These are phyloP conservation scores for Dinoponera quadriceps DNA, from an alignment of 1,140 invertebrate genomes.

Conservation along the genomic window DNA sequence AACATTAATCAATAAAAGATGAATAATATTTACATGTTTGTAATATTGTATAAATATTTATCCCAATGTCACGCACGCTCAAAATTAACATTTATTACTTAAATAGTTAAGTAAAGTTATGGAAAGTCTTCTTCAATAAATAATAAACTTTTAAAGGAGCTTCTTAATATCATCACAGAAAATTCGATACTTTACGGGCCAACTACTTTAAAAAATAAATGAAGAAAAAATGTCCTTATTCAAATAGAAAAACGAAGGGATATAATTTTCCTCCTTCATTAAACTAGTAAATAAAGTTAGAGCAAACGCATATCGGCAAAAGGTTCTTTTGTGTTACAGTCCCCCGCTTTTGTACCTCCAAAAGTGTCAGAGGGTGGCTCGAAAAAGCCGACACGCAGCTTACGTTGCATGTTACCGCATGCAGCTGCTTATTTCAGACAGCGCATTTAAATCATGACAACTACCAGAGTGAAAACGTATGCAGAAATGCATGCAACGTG, in stretches of 20 bases:
- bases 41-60: too few relatives aligned
- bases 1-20: too few relatives aligned
- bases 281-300: not conserved
- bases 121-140: too few relatives aligned
- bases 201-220: too few relatives aligned
- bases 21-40: not conserved
- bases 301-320: not conserved
- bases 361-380: constrained; percentile 3
- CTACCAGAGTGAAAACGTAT: not conserved
- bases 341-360: not conserved
- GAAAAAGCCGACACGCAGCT: constrained; percentile 1
- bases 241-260: too few relatives aligned
- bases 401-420: constrained; percentile 16
- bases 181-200: too few relatives aligned
- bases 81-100: too few relatives aligned
- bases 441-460: constrained; percentile 33
- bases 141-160: too few relatives aligned
- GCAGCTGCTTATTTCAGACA: constrained; percentile 27
- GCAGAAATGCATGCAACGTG: not conserved
- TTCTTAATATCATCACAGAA: too few relatives aligned
- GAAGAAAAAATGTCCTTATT: too few relatives aligned
- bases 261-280: not conserved
- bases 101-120: too few relatives aligned
- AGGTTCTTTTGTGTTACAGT: not conserved
- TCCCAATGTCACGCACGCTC: too few relatives aligned